Evolutionary conservation across 35 echinoderm and acorn worm species (phyloP).

Genomic region (Anneissia japonica): DNA sequence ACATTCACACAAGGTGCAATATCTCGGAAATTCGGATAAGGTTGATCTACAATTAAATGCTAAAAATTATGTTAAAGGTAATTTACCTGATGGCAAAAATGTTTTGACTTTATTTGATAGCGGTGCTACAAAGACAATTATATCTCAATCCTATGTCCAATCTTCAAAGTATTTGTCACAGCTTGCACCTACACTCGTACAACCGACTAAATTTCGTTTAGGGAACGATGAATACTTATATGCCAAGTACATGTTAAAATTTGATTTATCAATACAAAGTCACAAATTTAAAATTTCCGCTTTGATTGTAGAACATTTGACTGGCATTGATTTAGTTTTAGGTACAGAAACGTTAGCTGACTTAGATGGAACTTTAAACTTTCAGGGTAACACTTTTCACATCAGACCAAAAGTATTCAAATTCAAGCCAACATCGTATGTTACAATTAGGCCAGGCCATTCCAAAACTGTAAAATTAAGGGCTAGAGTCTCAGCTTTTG

Average conservation of each 20-base stretch:
- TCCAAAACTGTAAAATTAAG: too few species aligned
- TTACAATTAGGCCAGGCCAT: too few species aligned
- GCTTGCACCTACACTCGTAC: too few species aligned
- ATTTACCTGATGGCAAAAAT: slow-evolving; percentile 7
- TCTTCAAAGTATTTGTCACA: slow-evolving; percentile 13
- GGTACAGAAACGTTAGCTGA: slow-evolving; percentile 12
- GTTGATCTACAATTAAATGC: slow-evolving; percentile 24
- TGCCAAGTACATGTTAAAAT: neutral
- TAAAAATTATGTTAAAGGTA: slow-evolving; percentile 20
- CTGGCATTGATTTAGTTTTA: slow-evolving; percentile 15
- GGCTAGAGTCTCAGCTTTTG: too few species aligned
- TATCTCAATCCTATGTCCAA: slow-evolving; percentile 29
- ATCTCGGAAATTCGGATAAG: neutral
- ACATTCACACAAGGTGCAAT: too few species aligned
- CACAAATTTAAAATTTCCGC: slow-evolving; percentile 32
- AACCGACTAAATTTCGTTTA: slow-evolving; percentile 14
- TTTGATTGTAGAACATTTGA: slow-evolving; percentile 2
- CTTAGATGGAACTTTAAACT: slow-evolving; percentile 8
- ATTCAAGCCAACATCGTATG: too few species aligned
- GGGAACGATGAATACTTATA: slow-evolving; percentile 6
- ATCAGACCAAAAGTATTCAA: too few species aligned
- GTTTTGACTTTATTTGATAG: slow-evolving; percentile 40
- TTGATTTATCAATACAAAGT: neutral
- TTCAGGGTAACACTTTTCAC: slow-evolving; percentile 9
- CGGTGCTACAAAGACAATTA: slow-evolving; percentile 21